phyloP scores from a whole-genome alignment of 1,140 invertebrate species.

The Gyrodactylus salaris region DNA sequence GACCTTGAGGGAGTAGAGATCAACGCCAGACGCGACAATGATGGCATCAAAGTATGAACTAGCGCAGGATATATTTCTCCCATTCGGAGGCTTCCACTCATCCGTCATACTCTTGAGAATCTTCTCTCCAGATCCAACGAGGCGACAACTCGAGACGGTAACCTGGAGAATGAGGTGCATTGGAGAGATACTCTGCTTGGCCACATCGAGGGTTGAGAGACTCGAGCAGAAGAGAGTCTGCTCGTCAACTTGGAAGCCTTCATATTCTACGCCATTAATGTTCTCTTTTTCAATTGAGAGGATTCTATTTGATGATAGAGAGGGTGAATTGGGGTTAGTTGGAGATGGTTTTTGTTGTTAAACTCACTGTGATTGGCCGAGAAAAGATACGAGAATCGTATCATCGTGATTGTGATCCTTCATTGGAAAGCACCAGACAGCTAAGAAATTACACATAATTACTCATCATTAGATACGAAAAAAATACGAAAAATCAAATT shows the following conservation, averaged over 20 bases:
- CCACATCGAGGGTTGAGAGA: neutral
- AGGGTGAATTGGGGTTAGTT: too few relatives aligned
- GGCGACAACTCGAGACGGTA: neutral
- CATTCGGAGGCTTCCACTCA: conserved; percentile 39
- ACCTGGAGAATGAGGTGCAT: neutral
- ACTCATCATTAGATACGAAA: too few relatives aligned
- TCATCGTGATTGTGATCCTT: conserved; percentile 10
- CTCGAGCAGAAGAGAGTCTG: neutral
- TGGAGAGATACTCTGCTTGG: too few relatives aligned
- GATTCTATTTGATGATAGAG: too few relatives aligned
- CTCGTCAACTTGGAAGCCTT: neutral
- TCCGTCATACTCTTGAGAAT: conserved; percentile 29
- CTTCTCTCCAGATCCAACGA: neutral
- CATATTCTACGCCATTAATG: neutral
- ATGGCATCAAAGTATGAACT: neutral
- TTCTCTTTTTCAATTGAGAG: neutral
- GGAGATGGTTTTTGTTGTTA: neutral
- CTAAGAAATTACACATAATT: neutral
- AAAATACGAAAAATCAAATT: too few relatives aligned
- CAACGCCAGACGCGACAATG: neutral
- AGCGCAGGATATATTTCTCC: conserved; percentile 31
- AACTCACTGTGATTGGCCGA: conserved; percentile 9
- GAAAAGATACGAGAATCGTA: conserved; percentile 13
- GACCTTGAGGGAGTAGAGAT: neutral
- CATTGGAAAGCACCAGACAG: conserved; percentile 8